Evolutionary conservation across 2,797 vertebrate species (phyloP).

Genomic region (Sebastes minor): DNA sequence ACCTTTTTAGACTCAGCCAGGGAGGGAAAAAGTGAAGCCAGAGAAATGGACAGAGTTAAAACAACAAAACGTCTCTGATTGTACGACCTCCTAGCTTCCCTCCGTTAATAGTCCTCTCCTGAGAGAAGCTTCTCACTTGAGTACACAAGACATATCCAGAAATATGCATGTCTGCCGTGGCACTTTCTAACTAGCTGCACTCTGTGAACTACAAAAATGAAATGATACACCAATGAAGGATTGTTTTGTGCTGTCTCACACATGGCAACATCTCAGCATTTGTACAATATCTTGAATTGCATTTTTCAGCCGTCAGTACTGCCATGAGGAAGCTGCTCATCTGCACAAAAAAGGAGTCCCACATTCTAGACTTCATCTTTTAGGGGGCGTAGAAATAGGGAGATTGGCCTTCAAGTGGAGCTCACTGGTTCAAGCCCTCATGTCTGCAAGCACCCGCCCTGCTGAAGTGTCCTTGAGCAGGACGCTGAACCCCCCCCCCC

Average conservation of each 20-base stretch:
- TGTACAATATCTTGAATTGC: conserved; percentile 38
- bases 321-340: conserved; percentile 57
- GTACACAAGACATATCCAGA: conserved; percentile 66
- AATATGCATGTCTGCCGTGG: conserved; percentile 51
- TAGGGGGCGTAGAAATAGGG: conserved; percentile 42
- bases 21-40: conserved; percentile 20
- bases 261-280: conserved; percentile 34
- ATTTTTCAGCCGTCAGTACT: conserved; percentile 55
- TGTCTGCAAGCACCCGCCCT: conserved; percentile 56
- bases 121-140: conserved; percentile 53
- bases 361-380: conserved; percentile 44
- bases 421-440: conserved; percentile 26
- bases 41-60: conserved; percentile 61
- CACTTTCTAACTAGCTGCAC: conserved; percentile 45
- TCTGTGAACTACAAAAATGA: conserved; percentile 43
- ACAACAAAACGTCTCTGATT: conserved; percentile 63
- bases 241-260: conserved; percentile 51
- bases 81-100: conserved; percentile 44
- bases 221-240: conserved; percentile 38
- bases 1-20: conserved; percentile 66
- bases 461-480: conserved; percentile 54
- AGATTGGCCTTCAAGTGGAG: conserved; percentile 40
- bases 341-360: conserved; percentile 55
- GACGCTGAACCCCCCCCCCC: conserved; percentile 24
- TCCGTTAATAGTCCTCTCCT: conserved; percentile 57